Conservation (phyloP, 2,797 vertebrate genomes). For the Hybognathus amarus region DNA sequence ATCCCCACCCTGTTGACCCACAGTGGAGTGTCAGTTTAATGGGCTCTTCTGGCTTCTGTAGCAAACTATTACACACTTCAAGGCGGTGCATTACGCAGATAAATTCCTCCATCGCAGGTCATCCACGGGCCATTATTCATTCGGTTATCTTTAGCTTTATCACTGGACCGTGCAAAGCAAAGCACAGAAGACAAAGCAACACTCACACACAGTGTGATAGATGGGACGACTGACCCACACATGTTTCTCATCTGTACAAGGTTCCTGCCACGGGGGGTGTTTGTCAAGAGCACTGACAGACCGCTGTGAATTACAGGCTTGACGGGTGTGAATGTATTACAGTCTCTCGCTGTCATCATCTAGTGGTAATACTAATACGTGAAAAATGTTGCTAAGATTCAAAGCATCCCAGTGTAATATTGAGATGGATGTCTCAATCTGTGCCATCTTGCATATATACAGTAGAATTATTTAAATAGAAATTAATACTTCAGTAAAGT, state of each 20-base stretch:
- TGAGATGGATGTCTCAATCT: not conserved
- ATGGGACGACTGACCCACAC: constrained; percentile 20
- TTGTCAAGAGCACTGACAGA: constrained; percentile 2
- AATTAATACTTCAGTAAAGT: not conserved
- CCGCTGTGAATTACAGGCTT: not conserved
- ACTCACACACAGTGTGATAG: not conserved
- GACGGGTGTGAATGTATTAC: not conserved
- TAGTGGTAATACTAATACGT: not conserved
- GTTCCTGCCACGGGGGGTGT: constrained; percentile 4
- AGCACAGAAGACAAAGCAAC: not conserved
- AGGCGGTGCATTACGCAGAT: not conserved
- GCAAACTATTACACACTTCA: constrained; percentile 45
- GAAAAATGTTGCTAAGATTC: constrained; percentile 15
- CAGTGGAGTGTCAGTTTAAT: constrained; percentile 48
- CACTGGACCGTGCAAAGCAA: not conserved
- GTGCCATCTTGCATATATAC: not conserved
- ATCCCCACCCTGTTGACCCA: constrained; percentile 1
- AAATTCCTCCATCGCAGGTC: constrained; percentile 18
- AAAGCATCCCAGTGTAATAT: not conserved
- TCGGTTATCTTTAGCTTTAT: constrained; percentile 10
- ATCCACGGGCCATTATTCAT: constrained; percentile 36
- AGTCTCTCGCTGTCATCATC: not conserved
- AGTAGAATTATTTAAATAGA: not conserved
- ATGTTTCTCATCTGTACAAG: constrained; percentile 39
- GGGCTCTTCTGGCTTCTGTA: constrained; percentile 24